These are phyloP conservation scores for Seira musarum DNA, from an alignment of 2,888 invertebrate species.

Conservation along the genomic window DNA sequence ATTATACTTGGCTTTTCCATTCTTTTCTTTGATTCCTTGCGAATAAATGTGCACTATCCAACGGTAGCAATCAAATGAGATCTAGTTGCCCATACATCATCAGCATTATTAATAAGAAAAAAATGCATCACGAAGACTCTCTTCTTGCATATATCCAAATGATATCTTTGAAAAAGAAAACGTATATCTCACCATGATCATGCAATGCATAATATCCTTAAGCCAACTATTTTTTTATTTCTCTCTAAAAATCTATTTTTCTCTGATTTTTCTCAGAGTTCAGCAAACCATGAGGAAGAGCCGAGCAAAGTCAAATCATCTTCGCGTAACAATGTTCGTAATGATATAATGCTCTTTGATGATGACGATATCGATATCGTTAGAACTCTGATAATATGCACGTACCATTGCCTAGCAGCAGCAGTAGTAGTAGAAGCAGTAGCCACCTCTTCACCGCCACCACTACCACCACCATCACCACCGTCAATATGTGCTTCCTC, in stretches of 20 bases:
- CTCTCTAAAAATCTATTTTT: conserved; percentile 40
- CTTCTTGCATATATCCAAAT: not conserved
- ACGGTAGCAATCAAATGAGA: conserved; percentile 14
- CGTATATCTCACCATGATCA: too few relatives aligned
- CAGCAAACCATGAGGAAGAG: conserved; percentile 34
- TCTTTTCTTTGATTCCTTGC: not conserved
- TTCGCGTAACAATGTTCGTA: conserved; percentile 11
- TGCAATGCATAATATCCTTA: not conserved
- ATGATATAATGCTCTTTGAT: conserved; percentile 40
- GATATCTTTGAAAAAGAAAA: too few relatives aligned
- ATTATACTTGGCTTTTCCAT: too few relatives aligned
- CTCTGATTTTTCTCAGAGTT: conserved; percentile 33
- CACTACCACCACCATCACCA: conserved; percentile 23
- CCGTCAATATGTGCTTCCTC: conserved; percentile 49
- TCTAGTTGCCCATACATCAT: conserved; percentile 5
- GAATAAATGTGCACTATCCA: not conserved
- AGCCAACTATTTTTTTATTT: not conserved
- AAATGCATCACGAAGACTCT: not conserved
- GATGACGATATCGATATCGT: conserved; percentile 8
- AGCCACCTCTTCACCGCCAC: conserved; percentile 30
- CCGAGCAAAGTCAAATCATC: not conserved
- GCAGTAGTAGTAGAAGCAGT: conserved; percentile 26
- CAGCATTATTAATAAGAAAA: conserved; percentile 7
- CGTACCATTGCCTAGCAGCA: not conserved
- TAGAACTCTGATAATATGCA: not conserved